Conservation (phyloP, 2,797 vertebrate species). For the Oryzias dopingdopingensis region DNA sequence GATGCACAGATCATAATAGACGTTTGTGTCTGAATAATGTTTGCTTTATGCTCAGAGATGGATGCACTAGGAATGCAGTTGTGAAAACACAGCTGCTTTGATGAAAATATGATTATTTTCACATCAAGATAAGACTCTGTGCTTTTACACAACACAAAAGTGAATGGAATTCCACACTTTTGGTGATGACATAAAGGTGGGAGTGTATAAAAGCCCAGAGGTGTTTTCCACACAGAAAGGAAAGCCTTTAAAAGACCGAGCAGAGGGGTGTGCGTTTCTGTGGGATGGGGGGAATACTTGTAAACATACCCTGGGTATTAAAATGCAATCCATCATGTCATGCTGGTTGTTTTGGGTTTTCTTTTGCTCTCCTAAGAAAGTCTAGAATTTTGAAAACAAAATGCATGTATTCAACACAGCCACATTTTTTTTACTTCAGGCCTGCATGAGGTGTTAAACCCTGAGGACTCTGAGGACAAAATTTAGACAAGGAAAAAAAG, state of each 20-base stretch:
- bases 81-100: conserved; percentile 5
- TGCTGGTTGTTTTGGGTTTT: conserved; percentile 6
- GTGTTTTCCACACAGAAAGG: conserved; percentile 22
- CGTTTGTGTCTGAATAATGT: conserved; percentile 4
- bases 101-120: neutral
- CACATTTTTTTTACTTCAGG: neutral
- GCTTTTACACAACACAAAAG: neutral
- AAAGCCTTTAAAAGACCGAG: conserved; percentile 29
- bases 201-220: neutral
- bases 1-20: conserved; percentile 3
- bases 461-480: too few species aligned
- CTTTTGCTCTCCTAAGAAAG: neutral
- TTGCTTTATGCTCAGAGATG: neutral
- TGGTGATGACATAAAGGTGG: neutral
- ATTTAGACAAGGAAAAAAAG: too few species aligned
- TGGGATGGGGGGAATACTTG: conserved; percentile 21
- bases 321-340: conserved; percentile 39
- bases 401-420: neutral
- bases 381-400: neutral
- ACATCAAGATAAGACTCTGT: neutral
- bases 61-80: neutral
- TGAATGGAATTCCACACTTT: conserved; percentile 4
- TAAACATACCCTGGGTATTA: conserved; percentile 44
- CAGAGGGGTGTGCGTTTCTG: conserved; percentile 14
- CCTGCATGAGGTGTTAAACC: too few species aligned